Conservation (phyloP, 2,888 invertebrate species). For the Halictus quadricinctus region DNA sequence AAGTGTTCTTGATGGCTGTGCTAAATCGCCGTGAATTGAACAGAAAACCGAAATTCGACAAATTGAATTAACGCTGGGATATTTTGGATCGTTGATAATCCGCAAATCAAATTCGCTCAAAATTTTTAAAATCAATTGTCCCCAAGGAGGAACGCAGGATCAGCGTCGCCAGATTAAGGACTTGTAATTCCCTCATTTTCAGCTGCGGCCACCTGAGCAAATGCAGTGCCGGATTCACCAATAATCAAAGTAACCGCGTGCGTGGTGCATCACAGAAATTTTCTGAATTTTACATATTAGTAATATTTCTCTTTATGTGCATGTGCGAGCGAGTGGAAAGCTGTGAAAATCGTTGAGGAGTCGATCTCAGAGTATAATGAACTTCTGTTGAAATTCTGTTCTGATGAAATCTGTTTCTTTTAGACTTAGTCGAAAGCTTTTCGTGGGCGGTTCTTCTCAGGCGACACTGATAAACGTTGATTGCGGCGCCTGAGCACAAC, state of each 20-base stretch:
- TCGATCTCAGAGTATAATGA: constrained; percentile 25
- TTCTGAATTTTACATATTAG: neutral
- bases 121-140: neutral
- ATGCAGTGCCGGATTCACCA: too few species aligned
- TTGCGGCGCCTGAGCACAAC: constrained; percentile 26
- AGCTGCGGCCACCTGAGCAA: too few species aligned
- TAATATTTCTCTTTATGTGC: neutral
- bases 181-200: neutral
- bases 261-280: too few species aligned
- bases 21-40: neutral
- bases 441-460: constrained; percentile 10
- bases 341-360: neutral
- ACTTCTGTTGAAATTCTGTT: neutral
- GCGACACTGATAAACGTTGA: constrained; percentile 41
- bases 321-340: neutral
- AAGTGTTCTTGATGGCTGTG: neutral
- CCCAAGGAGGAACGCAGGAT: too few species aligned
- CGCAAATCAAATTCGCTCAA: neutral
- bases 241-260: too few species aligned
- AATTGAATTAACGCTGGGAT: neutral
- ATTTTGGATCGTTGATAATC: neutral
- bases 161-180: neutral
- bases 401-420: neutral
- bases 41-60: neutral
- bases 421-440: constrained; percentile 4